phyloP scores from a whole-genome alignment of 2,888 invertebrate genomes.

The Chloroclysta siterata region DNA sequence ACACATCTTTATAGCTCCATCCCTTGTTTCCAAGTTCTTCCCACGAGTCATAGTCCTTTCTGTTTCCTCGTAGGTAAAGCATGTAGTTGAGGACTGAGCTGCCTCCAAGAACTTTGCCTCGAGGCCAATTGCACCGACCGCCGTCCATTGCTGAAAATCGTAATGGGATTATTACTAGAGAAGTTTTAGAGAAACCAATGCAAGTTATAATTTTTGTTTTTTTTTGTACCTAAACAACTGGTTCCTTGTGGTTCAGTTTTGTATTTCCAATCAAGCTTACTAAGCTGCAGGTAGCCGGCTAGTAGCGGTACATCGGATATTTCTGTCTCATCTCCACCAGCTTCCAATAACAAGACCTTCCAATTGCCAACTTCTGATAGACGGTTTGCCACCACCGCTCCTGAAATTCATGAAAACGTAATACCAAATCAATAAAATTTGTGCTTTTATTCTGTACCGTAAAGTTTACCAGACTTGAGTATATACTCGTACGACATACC shows the following conservation, averaged over 20 bases:
- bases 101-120: constrained; percentile 96
- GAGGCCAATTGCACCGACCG: constrained; percentile 94
- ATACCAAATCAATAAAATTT: background rate
- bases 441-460: background rate
- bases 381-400: constrained; percentile 93
- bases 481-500: too few relatives aligned
- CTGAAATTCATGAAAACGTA: constrained; percentile 67
- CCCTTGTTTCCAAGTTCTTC: constrained; percentile 93
- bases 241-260: constrained; percentile 95
- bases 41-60: constrained; percentile 95
- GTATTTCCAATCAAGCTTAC: constrained; percentile 96
- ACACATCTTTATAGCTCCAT: constrained; percentile 92
- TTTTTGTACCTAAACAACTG: constrained; percentile 89
- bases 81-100: constrained; percentile 96
- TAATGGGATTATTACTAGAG: background rate
- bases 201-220: background rate
- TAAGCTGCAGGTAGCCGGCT: constrained; percentile 94
- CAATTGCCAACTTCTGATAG: constrained; percentile 91
- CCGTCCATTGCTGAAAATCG: constrained; percentile 90
- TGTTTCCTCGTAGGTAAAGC: constrained; percentile 95
- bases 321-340: constrained; percentile 96
- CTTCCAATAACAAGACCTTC: constrained; percentile 93
- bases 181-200: background rate
- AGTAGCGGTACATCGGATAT: constrained; percentile 95
- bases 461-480: too few relatives aligned